phyloP scores from a whole-genome alignment of 53 echinoderm and acorn worm genomes.

The Stichopus horrens region DNA sequence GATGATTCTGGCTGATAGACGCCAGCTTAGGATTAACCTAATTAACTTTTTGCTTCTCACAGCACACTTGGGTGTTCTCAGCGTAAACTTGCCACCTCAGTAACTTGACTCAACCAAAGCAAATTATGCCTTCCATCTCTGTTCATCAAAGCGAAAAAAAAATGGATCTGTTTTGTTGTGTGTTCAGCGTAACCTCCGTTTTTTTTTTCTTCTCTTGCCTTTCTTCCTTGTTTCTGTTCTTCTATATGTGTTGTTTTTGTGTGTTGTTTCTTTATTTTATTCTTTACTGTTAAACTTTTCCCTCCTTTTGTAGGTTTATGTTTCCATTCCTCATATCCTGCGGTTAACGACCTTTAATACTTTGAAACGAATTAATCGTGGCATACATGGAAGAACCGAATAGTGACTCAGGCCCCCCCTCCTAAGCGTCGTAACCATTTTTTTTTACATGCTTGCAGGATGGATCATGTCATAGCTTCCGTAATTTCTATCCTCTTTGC shows the following conservation, averaged over 20 bases:
- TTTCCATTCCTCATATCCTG: not conserved
- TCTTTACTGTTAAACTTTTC: not conserved
- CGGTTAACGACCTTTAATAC: slow-evolving; percentile 8
- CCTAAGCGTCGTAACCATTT: not conserved
- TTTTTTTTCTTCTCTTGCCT: too few relatives aligned
- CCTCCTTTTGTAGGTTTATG: too few relatives aligned
- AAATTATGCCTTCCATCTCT: not conserved
- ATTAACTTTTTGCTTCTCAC: slow-evolving; percentile 6
- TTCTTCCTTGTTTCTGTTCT: not conserved
- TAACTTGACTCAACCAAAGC: slow-evolving; percentile 1
- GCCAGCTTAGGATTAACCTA: slow-evolving; percentile 36
- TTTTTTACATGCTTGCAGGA: not conserved
- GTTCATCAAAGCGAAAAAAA: not conserved
- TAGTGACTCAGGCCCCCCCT: not conserved
- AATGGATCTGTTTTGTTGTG: too few relatives aligned
- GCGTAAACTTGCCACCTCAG: slow-evolving; percentile 9
- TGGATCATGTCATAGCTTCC: not conserved
- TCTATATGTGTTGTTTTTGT: not conserved
- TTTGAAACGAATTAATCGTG: not conserved
- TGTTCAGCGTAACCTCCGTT: too few relatives aligned
- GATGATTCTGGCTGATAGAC: not conserved
- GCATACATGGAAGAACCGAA: not conserved
- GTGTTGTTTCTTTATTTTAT: not conserved
- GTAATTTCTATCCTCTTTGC: not conserved
- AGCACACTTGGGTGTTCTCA: slow-evolving; percentile 9